phyloP scores from a whole-genome alignment of 2,797 vertebrate species.

The Peromyscus nudipes region DNA sequence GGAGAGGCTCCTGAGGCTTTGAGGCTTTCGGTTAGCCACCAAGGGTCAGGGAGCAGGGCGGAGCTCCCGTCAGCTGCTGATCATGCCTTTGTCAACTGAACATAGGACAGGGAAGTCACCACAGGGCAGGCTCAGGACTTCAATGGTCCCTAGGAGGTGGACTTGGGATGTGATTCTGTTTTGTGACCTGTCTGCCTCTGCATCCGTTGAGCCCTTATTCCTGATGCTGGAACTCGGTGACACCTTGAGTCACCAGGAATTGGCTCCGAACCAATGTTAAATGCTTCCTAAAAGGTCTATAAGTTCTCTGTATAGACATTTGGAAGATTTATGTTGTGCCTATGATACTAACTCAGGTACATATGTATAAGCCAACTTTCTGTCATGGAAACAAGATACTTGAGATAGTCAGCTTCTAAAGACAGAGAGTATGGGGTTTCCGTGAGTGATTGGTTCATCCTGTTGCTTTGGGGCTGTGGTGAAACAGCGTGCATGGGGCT shows the following conservation, averaged over 20 bases:
- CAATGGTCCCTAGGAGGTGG: background rate
- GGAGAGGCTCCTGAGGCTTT: background rate
- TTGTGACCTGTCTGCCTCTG: background rate
- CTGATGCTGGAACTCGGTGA: background rate
- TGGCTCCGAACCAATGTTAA: background rate
- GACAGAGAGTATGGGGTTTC: background rate
- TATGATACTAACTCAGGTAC: background rate
- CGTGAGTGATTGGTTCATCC: background rate
- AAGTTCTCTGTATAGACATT: background rate
- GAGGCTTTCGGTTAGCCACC: background rate
- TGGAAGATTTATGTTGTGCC: background rate
- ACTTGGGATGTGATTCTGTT: rapidly evolving
- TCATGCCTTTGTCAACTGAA: background rate
- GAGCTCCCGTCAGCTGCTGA: background rate
- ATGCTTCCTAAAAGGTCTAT: background rate
- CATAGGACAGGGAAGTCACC: background rate
- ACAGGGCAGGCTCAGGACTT: background rate
- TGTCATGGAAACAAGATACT: background rate
- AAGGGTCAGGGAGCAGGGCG: background rate
- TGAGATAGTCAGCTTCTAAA: background rate
- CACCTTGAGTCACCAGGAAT: background rate
- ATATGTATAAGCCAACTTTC: background rate
- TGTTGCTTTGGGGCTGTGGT: background rate
- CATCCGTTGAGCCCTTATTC: background rate
- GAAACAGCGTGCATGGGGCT: background rate